Percentiles rank a stretch among this genome's conserved stretches.
Conservation (phyloP, 2,888 invertebrate genomes). For the Trissoscelio sp. region DNA sequence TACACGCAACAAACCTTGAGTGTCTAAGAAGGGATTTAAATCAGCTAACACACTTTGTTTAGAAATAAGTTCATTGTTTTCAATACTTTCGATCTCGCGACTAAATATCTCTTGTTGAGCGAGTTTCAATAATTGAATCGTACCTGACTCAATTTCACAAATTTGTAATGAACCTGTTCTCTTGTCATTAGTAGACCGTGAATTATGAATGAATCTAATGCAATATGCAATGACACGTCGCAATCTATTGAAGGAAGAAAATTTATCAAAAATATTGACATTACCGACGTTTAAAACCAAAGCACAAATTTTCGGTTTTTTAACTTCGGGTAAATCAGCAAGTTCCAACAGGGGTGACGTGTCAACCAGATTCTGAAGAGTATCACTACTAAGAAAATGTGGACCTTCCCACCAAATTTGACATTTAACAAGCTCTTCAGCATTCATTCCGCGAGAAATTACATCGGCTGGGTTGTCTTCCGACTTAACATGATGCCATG, state of each 20-base stretch:
- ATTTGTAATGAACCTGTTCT: background rate
- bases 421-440: background rate
- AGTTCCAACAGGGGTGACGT: background rate
- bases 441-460: slow-evolving; percentile 3
- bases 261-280: background rate
- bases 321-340: background rate
- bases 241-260: slow-evolving; percentile 1
- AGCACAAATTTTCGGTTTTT: background rate
- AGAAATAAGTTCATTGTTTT: background rate
- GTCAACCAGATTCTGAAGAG: background rate
- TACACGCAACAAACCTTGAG: slow-evolving; percentile 15
- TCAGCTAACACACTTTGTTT: background rate
- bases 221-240: slow-evolving; percentile 1
- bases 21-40: slow-evolving; percentile 6
- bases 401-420: background rate
- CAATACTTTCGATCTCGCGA: background rate
- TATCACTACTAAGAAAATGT: background rate
- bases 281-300: background rate
- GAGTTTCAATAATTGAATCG: background rate
- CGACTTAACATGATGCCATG: slow-evolving; percentile 16
- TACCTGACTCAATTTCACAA: background rate
- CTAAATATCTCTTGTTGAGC: background rate
- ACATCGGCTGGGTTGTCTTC: slow-evolving; percentile 20
- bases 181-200: background rate
- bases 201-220: background rate